A percentile compares a stretch with the other conserved stretches of the same genome.
Evolutionary conservation across 2,113 vertebrate genomes (phyloP).

Genomic region (Sphyrna mokarran): DNA sequence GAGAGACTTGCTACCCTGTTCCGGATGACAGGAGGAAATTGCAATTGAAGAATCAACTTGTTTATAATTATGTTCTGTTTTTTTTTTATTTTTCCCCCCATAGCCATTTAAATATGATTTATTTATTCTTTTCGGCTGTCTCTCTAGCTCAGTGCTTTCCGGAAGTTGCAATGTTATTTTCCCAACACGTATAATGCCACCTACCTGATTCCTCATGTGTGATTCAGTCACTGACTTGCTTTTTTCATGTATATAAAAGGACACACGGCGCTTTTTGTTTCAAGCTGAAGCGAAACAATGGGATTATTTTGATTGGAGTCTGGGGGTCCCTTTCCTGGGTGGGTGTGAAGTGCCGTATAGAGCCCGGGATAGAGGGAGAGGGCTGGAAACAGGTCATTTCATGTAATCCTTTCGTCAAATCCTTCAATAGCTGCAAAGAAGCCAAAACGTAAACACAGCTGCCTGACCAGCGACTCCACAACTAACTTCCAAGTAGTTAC

Average conservation of each 20-base stretch:
- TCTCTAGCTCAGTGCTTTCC: neutral
- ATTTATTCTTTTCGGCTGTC: neutral
- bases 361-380: neutral
- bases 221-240: neutral
- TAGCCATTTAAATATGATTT: neutral
- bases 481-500: neutral
- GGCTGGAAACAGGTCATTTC: neutral
- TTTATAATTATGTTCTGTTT: no score
- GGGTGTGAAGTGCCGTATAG: neutral
- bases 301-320: neutral
- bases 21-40: neutral
- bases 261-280: neutral
- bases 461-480: neutral
- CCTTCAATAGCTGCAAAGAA: neutral
- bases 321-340: neutral
- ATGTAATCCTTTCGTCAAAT: neutral
- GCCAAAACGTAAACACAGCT: neutral
- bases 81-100: neutral
- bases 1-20: neutral
- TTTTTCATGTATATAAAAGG: neutral
- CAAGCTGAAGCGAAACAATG: neutral
- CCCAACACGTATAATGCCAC: neutral
- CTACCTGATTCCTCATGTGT: neutral
- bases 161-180: neutral
- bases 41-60: neutral